Evolutionary conservation across 2,797 vertebrate genomes (phyloP).

Genomic region (Miichthys miiuy): DNA sequence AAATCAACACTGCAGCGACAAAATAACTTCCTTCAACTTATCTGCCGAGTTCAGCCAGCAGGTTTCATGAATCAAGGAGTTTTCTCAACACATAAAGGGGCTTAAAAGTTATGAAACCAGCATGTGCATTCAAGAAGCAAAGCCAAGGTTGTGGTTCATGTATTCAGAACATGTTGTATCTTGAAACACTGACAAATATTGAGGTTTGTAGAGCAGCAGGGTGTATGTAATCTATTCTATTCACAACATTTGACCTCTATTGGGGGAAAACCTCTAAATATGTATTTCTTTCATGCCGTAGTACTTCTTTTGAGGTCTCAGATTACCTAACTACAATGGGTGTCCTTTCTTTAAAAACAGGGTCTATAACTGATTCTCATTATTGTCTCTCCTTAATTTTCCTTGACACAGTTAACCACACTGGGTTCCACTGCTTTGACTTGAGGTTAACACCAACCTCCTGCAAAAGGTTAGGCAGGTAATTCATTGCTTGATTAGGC

Average conservation of each 20-base stretch:
- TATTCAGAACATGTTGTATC: conserved; percentile 6
- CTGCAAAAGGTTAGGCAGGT: conserved; percentile 76
- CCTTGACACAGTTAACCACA: conserved; percentile 70
- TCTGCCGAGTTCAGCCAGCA: neutral
- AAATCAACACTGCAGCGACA: neutral
- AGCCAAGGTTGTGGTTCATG: conserved; percentile 7
- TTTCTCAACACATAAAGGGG: conserved; percentile 1
- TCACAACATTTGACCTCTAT: neutral
- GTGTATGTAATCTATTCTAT: neutral
- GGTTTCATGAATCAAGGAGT: conserved; percentile 2
- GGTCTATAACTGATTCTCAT: conserved; percentile 48
- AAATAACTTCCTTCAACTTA: neutral
- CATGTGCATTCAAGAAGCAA: neutral
- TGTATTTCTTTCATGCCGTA: conserved; percentile 1
- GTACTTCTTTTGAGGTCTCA: neutral
- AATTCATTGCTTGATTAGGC: conserved; percentile 75
- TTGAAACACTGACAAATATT: conserved; percentile 2
- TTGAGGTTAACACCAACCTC: conserved; percentile 65
- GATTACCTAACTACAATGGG: neutral
- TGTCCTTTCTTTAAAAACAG: conserved; percentile 1
- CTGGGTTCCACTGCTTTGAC: conserved; percentile 53
- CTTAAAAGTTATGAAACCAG: neutral
- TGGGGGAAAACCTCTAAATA: neutral
- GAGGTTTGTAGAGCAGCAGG: conserved; percentile 7
- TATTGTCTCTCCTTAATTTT: conserved; percentile 66